Evolutionary conservation across 2,888 invertebrate species (phyloP).

Genomic region (Arge pagana): DNA sequence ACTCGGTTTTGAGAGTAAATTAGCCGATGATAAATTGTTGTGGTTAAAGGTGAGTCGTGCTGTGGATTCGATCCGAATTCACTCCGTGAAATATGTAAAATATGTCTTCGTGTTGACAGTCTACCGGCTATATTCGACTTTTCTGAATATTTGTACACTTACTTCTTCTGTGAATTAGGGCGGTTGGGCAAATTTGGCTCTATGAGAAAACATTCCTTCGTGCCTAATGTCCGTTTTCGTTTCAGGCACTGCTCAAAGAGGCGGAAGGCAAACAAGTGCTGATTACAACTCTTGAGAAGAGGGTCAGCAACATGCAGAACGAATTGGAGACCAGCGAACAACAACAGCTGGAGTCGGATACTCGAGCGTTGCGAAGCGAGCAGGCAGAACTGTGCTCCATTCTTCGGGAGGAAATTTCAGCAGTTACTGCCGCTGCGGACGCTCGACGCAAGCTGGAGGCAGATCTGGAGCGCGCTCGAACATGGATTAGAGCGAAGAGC

Average conservation of each 20-base stretch:
- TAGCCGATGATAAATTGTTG: constrained; percentile 75
- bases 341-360: constrained; percentile 73
- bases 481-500: constrained; percentile 80
- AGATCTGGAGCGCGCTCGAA: constrained; percentile 76
- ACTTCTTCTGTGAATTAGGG: no score
- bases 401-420: constrained; percentile 75
- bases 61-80: no score
- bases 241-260: constrained; percentile 74
- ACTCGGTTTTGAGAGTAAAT: constrained; percentile 77
- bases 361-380: constrained; percentile 74
- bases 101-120: no score
- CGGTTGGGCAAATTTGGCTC: no score
- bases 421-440: constrained; percentile 71
- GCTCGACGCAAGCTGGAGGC: constrained; percentile 75
- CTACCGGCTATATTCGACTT: no score
- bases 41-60: constrained; percentile 66
- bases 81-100: no score
- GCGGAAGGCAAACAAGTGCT: constrained; percentile 82
- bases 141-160: constrained; percentile 1
- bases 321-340: constrained; percentile 86
- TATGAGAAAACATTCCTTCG: no score
- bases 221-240: no score
- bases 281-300: constrained; percentile 81
- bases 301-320: constrained; percentile 80
- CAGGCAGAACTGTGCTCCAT: constrained; percentile 75